A percentile compares a stretch with the other conserved stretches of the same genome.
Evolutionary conservation across 2,888 invertebrate species (phyloP).

Genomic region (Drosophila mettleri): DNA sequence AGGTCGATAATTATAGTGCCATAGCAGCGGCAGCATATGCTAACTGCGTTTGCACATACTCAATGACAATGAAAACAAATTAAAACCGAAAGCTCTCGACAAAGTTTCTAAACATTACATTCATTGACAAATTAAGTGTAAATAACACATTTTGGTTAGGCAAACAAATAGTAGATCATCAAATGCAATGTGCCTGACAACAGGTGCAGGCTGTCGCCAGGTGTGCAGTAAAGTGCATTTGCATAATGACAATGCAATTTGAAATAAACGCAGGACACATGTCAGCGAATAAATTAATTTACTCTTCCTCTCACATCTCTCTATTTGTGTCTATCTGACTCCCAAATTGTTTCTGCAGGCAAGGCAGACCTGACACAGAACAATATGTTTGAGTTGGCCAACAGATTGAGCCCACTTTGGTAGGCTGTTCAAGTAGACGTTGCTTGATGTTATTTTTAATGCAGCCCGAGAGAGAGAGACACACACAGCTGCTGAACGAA

Average conservation of each 20-base stretch:
- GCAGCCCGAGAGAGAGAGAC: conserved; percentile 19
- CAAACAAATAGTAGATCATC: conserved; percentile 73
- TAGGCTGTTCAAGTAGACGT: conserved; percentile 5
- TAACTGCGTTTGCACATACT: conserved; percentile 1
- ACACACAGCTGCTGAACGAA: conserved; percentile 6
- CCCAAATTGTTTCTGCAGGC: conserved; percentile 77
- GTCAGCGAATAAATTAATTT: conserved; percentile 85
- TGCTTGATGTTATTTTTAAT: conserved; percentile 43
- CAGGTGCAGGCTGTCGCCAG: conserved; percentile 2
- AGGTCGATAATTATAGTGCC: conserved; percentile 1
- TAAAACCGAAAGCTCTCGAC: conserved; percentile 28
- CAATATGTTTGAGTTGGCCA: conserved; percentile 28
- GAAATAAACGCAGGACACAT: conserved; percentile 79
- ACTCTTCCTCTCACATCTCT: conserved; percentile 64
- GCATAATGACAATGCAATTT: conserved; percentile 79
- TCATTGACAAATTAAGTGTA: conserved; percentile 77
- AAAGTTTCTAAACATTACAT: conserved; percentile 50
- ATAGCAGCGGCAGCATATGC: neutral
- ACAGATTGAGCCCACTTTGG: conserved; percentile 25
- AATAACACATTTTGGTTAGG: conserved; percentile 79
- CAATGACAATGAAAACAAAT: conserved; percentile 38
- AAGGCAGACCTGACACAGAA: conserved; percentile 24
- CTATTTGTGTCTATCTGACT: neutral
- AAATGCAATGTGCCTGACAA: conserved; percentile 13
- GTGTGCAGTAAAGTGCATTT: conserved; percentile 63